Evolutionary conservation across 2,888 invertebrate genomes (phyloP).

Genomic region (Molanna angustata): DNA sequence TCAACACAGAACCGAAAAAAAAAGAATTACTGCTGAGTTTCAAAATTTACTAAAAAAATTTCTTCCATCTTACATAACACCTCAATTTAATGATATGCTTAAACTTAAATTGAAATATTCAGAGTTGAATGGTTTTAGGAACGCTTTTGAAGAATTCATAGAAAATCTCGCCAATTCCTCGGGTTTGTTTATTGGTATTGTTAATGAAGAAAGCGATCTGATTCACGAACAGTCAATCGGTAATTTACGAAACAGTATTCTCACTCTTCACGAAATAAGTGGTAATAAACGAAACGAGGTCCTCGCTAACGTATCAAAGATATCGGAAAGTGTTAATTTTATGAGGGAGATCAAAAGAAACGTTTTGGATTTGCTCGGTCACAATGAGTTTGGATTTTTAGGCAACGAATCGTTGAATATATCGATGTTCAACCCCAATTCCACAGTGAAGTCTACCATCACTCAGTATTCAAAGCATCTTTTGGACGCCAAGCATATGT

Average conservation of each 20-base stretch:
- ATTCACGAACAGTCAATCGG: conserved; percentile 14
- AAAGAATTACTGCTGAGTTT: conserved; percentile 2
- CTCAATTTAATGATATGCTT: conserved; percentile 2
- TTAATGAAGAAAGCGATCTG: neutral
- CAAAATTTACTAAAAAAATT: conserved; percentile 13
- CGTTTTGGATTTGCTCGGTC: conserved; percentile 14
- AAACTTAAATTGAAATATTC: conserved; percentile 19
- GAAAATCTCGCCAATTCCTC: conserved; percentile 4
- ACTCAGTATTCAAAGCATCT: conserved; percentile 9
- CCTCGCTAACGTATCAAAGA: conserved; percentile 11
- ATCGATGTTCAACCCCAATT: conserved; percentile 11
- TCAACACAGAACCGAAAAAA: conserved; percentile 8
- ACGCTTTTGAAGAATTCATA: conserved; percentile 14
- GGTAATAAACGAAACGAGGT: conserved; percentile 7
- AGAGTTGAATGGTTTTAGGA: conserved; percentile 10
- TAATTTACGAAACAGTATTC: conserved; percentile 13
- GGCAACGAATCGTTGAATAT: conserved; percentile 11
- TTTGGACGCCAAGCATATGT: conserved; percentile 13
- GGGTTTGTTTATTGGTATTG: conserved; percentile 13
- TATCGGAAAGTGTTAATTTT: conserved; percentile 12
- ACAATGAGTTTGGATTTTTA: conserved; percentile 2
- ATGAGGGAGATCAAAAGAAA: conserved; percentile 18
- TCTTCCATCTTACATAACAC: neutral
- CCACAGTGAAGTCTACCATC: conserved; percentile 12
- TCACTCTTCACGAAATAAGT: conserved; percentile 9